Evolutionary conservation across 2,888 invertebrate species (phyloP).

Genomic region (Synanthedon myopaeformis): DNA sequence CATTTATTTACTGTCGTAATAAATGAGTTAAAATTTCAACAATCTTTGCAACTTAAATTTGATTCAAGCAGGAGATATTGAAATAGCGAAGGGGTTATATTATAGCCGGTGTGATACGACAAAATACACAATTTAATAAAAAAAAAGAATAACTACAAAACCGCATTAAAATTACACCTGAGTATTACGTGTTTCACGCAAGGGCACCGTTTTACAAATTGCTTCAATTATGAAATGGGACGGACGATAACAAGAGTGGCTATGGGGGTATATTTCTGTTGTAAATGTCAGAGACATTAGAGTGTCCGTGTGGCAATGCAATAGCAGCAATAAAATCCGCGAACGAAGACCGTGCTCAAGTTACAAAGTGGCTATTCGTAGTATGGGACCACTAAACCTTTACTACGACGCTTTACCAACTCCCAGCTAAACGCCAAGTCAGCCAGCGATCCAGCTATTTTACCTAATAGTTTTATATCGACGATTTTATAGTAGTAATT

Average conservation of each 20-base stretch:
- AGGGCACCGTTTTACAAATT: too few species aligned
- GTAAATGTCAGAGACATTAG: slow-evolving; percentile 10
- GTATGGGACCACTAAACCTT: slow-evolving; percentile 18
- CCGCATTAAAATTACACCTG: too few species aligned
- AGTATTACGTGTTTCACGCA: too few species aligned
- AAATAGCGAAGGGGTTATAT: too few species aligned
- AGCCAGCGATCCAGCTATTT: neutral
- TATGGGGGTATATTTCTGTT: slow-evolving; percentile 11
- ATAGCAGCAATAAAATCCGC: slow-evolving; percentile 19
- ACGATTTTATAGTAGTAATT: too few species aligned
- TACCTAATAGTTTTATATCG: neutral
- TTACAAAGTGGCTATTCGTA: slow-evolving; percentile 18
- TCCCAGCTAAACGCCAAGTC: slow-evolving; percentile 3
- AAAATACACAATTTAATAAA: too few species aligned
- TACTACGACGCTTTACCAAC: slow-evolving; percentile 5
- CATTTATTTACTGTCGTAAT: too few species aligned
- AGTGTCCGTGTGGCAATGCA: slow-evolving; percentile 15
- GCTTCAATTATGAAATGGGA: slow-evolving; percentile 7
- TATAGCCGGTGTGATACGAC: too few species aligned
- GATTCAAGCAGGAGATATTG: too few species aligned
- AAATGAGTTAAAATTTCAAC: neutral
- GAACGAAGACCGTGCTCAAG: slow-evolving; percentile 20
- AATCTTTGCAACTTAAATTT: neutral
- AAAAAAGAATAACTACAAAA: too few species aligned
- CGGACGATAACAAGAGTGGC: slow-evolving; percentile 9